These are phyloP conservation scores for Oryzias woworae DNA, from an alignment of 2,113 vertebrate species.

Conservation along the genomic window DNA sequence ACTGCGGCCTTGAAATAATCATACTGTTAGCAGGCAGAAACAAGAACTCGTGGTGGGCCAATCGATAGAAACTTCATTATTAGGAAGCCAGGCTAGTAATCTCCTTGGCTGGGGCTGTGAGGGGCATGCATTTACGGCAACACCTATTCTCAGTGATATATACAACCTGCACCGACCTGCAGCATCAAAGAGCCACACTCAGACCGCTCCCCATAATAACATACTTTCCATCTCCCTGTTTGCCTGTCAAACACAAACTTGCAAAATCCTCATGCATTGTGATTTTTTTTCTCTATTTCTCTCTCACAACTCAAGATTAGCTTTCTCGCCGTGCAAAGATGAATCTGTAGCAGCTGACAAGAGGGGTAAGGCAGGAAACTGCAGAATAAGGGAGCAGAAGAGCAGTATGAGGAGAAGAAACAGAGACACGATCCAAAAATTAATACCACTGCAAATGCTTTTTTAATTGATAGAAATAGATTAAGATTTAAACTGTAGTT, in stretches of 20 bases:
- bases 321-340: slow-evolving; percentile 41
- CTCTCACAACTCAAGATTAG: slow-evolving; percentile 40
- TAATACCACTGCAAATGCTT: neutral
- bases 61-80: slow-evolving; percentile 81
- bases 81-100: slow-evolving; percentile 64
- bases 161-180: slow-evolving; percentile 51
- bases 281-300: slow-evolving; percentile 30
- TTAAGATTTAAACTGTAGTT: neutral
- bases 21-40: slow-evolving; percentile 62
- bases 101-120: slow-evolving; percentile 68
- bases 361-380: slow-evolving; percentile 26
- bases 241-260: slow-evolving; percentile 38
- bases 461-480: slow-evolving; percentile 46
- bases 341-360: slow-evolving; percentile 49
- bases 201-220: slow-evolving; percentile 42
- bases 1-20: slow-evolving; percentile 54
- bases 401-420: slow-evolving; percentile 13
- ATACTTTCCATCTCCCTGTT: slow-evolving; percentile 23
- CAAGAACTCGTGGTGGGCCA: slow-evolving; percentile 61
- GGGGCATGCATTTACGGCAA: slow-evolving; percentile 58
- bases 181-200: slow-evolving; percentile 49
- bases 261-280: slow-evolving; percentile 29
- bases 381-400: slow-evolving; percentile 18
- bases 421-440: no score
- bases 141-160: slow-evolving; percentile 70